Base-by-base conservation (phyloP, 1,140 invertebrate species). In the Lepidurus packardi region DNA sequence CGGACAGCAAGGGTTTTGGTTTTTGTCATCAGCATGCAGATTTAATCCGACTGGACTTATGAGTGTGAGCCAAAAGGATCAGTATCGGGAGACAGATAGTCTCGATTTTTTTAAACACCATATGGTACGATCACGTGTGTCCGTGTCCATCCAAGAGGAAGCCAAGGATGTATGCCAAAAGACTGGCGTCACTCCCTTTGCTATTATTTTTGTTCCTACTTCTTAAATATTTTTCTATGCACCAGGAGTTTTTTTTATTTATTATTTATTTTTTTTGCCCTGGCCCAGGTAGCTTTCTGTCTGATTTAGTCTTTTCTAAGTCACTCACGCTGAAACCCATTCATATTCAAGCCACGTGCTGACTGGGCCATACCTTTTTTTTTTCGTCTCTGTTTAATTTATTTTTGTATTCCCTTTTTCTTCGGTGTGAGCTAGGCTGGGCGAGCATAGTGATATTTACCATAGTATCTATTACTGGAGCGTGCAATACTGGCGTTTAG, bases 301-400 rank as follows among this genome's bases (percentile, higher is more conserved):
- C 9, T 65, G 53, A 65, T 65, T 47, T 65, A n/a, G 53, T n/a
- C 53, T 65, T 65, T 16, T 65, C 53, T n/a, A 65, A 65, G 53
- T 65, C 53, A 21, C 53, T 65, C 53, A 65, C 53, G 13, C 53
- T 65, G 53, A 65, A 65, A 21, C 9, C 53, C 53, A 65, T 65
- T 65, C 53, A 65, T 65, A 65, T 65, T 13, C 53, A 65, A 65
- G 53, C 53, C 53, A 65, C 53, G 53, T 65, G 53, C 53, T 65
- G 53, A 16, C 53, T 9, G 13, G 74, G 43, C 34, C 43, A 16
- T 75, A 16, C 34, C 34, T 75, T 75, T 75, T 75, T 21, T 75
- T 75, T 41, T 10, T 1, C 34, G n/a, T 75, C 34, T 75, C 34
- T 75, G 7, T 47, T 74, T 74, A 13, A 34, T 24, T 75, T 75